These are phyloP conservation scores for Agelas oroides DNA, from an alignment of 37 sponge, comb jelly and placozoan species.

Conservation along the genomic window DNA sequence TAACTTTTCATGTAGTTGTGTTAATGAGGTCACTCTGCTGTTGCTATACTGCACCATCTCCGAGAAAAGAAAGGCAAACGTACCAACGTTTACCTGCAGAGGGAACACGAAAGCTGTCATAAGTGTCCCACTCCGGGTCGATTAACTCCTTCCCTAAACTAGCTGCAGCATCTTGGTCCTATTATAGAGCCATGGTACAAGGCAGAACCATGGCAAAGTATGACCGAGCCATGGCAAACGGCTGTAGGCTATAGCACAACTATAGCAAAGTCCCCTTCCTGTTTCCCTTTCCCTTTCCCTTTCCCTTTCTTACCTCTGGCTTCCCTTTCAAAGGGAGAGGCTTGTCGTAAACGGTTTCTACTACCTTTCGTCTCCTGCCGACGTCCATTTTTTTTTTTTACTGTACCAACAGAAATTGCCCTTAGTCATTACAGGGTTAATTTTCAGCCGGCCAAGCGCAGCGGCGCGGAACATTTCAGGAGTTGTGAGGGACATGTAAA, in stretches of 20 bases:
- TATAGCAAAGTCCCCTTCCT: too few relatives aligned
- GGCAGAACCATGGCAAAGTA: too few relatives aligned
- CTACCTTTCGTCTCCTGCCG: conserved; percentile 6
- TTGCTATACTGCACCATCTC: conserved; percentile 96
- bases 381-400: background rate
- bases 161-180: too few relatives aligned
- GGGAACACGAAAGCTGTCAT: too few relatives aligned
- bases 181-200: too few relatives aligned
- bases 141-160: background rate
- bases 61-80: conserved; percentile 95
- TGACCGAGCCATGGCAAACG: too few relatives aligned
- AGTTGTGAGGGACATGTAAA: too few relatives aligned
- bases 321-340: conserved; percentile 59
- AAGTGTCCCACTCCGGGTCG: background rate
- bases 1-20: conserved; percentile 93
- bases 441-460: background rate
- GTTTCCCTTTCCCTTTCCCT: too few relatives aligned
- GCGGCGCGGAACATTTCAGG: background rate
- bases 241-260: background rate
- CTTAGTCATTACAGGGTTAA: background rate
- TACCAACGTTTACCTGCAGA: conserved; percentile 87
- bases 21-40: conserved; percentile 75
- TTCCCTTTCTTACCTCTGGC: conserved; percentile 66
- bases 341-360: conserved; percentile 63
- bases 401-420: background rate